phyloP scores from a whole-genome alignment of 2,888 invertebrate genomes.

The Agrotis ipsilon region DNA sequence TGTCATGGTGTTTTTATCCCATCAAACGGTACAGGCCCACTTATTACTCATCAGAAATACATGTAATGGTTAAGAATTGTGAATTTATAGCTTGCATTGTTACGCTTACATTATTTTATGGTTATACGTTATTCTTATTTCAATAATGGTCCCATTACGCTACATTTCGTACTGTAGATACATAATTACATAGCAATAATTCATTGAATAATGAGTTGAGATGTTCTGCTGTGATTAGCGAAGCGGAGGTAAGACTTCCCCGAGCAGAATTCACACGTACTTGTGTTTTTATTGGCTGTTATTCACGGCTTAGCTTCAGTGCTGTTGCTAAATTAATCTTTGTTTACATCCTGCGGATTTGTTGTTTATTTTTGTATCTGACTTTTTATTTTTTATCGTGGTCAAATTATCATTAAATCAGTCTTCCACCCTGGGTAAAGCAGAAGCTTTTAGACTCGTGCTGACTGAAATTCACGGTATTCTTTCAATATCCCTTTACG shows the following conservation, averaged over 20 bases:
- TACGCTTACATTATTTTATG: slow-evolving; percentile 56
- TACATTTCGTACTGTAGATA: slow-evolving; percentile 52
- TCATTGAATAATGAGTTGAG: slow-evolving; percentile 52
- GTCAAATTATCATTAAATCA: no score
- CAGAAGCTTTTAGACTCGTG: no score
- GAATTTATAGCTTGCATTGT: slow-evolving; percentile 44
- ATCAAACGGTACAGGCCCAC: slow-evolving; percentile 27
- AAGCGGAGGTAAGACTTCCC: slow-evolving; percentile 29
- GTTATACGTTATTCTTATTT: slow-evolving; percentile 64
- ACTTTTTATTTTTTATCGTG: background rate
- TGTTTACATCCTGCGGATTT: slow-evolving; percentile 8
- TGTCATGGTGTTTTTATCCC: slow-evolving; percentile 20
- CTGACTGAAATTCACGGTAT: no score
- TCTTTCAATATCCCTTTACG: no score
- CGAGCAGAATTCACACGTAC: slow-evolving; percentile 37
- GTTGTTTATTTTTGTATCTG: slow-evolving; percentile 1
- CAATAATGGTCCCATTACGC: slow-evolving; percentile 54
- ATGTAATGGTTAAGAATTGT: slow-evolving; percentile 29
- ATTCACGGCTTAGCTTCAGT: slow-evolving; percentile 1
- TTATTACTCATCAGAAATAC: slow-evolving; percentile 25
- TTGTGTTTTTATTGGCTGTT: slow-evolving; percentile 41
- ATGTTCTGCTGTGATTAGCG: slow-evolving; percentile 43
- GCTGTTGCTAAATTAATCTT: slow-evolving; percentile 16
- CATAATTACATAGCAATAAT: slow-evolving; percentile 56
- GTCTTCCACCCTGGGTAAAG: no score